Evolutionary conservation across 2,888 invertebrate genomes (phyloP), one percentile per base, ranked within the genome.

Genomic region (Rhamnusium bicolor): DNA sequence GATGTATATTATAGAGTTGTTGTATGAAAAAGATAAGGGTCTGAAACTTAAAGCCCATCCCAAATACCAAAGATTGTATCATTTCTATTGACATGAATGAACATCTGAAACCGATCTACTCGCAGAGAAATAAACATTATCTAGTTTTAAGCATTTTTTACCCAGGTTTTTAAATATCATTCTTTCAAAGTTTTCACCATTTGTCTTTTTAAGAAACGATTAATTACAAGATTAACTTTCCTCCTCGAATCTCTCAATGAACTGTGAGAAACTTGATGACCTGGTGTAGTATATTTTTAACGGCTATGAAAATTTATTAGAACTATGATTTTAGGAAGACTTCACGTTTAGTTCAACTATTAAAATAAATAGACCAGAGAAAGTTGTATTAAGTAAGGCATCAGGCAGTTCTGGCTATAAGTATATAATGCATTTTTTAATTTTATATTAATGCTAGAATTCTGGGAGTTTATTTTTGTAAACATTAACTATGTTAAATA

Each of bases 21-120:
- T 18, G 18, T 18, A 10, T 18, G 10, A 12, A 51, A 51, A 51
- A 51, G 51, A 51, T 19, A 19, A 51, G 16, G 18, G 81, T 76
- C 73, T 29, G 4, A 61, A 61, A 61, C 46, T 61, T 61, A 46
- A 19, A 74, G 76, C 81, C 81, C 77, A 80, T 81, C 82, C 82
- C 80, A 81, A 82, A 82, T 81, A 79, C 79, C 80, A 73, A 67
- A 79, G 82, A 82, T 82, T 69, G 75, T 81, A 82, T 82, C 82
- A 71, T 63, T 68, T 67, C 78, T 76, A 79, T 80, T 79, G 81
- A 79, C 81, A 81, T 81, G 81, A 82, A 80, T 80, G 81, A 79
- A 82, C 81, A 81, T 79, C 79, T 79, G 80, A 80, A 80, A 79
- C 78, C 76, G 80, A 81, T 81, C 79, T 75, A 68, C 73, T 71